phyloP scores from a whole-genome alignment of 2,797 vertebrate genomes.

The Coregonus suidteri region DNA sequence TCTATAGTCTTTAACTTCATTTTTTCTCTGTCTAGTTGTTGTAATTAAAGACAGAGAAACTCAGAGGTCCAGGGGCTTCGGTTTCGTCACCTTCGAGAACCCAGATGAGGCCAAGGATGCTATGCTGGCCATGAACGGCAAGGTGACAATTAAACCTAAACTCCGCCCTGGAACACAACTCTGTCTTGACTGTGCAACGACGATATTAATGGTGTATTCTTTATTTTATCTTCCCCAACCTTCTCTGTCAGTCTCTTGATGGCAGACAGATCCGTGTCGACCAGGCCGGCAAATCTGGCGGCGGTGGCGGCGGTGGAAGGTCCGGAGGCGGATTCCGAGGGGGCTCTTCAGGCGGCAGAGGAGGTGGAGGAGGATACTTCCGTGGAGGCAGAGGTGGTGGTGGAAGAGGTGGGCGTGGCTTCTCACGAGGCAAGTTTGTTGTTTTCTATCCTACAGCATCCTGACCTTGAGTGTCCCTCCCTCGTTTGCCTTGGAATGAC shows the following conservation, averaged over 20 bases:
- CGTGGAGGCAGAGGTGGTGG: constrained; percentile 67
- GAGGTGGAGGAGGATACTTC: constrained; percentile 76
- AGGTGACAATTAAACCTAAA: constrained; percentile 64
- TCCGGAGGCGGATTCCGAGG: constrained; percentile 74
- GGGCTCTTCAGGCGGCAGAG: constrained; percentile 63
- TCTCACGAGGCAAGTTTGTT: constrained; percentile 40
- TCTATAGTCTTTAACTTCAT: not conserved
- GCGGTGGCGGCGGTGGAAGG: constrained; percentile 56
- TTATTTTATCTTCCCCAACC: not conserved
- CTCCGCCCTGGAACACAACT: not conserved
- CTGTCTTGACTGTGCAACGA: not conserved
- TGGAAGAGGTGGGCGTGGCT: constrained; percentile 49
- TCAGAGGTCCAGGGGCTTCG: constrained; percentile 80
- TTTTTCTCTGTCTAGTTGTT: constrained; percentile 59
- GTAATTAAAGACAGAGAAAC: constrained; percentile 83
- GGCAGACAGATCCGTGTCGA: constrained; percentile 84
- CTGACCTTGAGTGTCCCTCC: constrained; percentile 2
- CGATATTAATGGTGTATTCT: not conserved
- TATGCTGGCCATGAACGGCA: constrained; percentile 84
- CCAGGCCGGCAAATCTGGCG: constrained; percentile 81
- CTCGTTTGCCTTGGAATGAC: constrained; percentile 21
- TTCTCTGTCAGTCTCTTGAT: constrained; percentile 72
- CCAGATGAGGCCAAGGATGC: constrained; percentile 83
- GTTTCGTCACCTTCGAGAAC: constrained; percentile 83
- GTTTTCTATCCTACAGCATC: constrained; percentile 10